These are phyloP conservation scores for Malacosoma neustria DNA, from an alignment of 2,888 invertebrate species.

Conservation along the genomic window DNA sequence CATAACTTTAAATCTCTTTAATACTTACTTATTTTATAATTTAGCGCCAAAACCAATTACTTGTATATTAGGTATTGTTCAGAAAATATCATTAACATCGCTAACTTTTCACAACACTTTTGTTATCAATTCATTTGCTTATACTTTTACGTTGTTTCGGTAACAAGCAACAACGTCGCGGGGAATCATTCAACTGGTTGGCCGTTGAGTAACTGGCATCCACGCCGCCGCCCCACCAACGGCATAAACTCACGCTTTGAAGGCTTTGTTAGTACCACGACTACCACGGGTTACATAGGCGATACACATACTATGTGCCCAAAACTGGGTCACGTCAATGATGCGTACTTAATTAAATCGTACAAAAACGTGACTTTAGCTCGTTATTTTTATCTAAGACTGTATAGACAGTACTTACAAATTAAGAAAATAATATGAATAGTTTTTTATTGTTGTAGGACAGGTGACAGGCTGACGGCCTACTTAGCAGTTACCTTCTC, in stretches of 20 bases:
- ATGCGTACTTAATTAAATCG: not conserved
- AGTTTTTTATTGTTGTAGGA: too few species aligned
- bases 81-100: conserved; percentile 51
- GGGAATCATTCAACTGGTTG: conserved; percentile 46
- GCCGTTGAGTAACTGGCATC: conserved; percentile 22
- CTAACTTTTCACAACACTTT: conserved; percentile 32
- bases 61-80: conserved; percentile 7
- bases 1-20: not conserved
- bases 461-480: too few species aligned
- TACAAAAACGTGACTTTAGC: not conserved
- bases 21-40: conserved; percentile 6
- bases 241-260: too few species aligned
- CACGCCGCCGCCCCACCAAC: too few species aligned
- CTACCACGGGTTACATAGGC: conserved; percentile 5
- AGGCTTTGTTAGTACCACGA: conserved; percentile 29
- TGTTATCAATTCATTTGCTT: conserved; percentile 34
- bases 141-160: conserved; percentile 17
- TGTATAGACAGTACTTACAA: too few species aligned
- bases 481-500: too few species aligned
- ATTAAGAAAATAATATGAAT: too few species aligned
- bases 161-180: conserved; percentile 27
- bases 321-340: conserved; percentile 24
- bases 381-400: conserved; percentile 1
- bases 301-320: conserved; percentile 15
- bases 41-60: conserved; percentile 11